Base-by-base conservation (phyloP, 2,888 invertebrate genomes). In the Pemphredon lugubris region DNA sequence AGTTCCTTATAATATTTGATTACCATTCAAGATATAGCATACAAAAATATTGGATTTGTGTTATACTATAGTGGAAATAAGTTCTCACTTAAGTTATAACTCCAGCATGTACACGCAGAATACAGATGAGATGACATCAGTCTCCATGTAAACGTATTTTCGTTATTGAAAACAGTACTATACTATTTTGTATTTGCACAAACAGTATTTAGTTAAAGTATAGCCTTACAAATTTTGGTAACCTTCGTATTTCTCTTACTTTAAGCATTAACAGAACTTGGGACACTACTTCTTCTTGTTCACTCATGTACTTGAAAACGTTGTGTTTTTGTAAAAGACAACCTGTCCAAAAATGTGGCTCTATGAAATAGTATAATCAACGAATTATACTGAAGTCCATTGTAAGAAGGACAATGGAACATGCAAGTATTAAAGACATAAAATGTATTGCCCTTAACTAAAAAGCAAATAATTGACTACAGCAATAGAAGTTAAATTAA, bases 401-500 rank as follows among this genome's bases (percentile, higher is more conserved):
- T 34, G 34, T n/a, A 40, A 16, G 40, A 40, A 65, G 58, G 48
- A 51, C 50, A 65, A 59, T 66, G 18, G 34, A 23, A 59, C 40
- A 40, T 16, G 44, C 11, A 53, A 54, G 21, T 40, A 45, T 69
- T 6, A 34, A 54, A 40, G 4, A 2, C 57, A 60, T 32, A 50
- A 37, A 40, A 45, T 47, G 14, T 58, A 57, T 42, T 42, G 34
- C n/a, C 68, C 20, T 51, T 20, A 68, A 66, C 47, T 73, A 51
- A 61, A 18, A 75, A 74, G 65, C 69, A 53, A 66, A 50, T 34
- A 53, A 65, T 67, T 53, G 44, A 72, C 37, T 50, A 70, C 21
- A 58, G 69, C 50, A 66, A 72, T 21, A 67, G 44, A 65, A 75
- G 63, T 53, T 53, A 59, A 79, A 45, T 57, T 32, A 61, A 75